Base-by-base conservation (phyloP, 2,113 vertebrate genomes). In the Sebastes schlegelii region DNA sequence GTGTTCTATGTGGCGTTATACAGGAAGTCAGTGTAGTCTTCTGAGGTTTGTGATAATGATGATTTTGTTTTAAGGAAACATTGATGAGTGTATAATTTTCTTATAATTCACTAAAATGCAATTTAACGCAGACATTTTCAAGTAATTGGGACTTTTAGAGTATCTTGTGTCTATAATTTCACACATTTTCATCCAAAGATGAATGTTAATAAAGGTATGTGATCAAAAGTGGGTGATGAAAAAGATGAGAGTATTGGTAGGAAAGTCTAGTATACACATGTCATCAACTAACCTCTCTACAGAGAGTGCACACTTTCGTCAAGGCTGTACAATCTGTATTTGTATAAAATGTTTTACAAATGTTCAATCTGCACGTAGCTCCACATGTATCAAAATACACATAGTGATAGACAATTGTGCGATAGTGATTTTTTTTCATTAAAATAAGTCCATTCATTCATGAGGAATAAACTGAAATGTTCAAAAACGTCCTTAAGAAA, bases 11-110 rank as follows among this genome's bases (percentile, higher is more conserved):
- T 46, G 34, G 12, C 13, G 1, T 55, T 46, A 8, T 9, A 4
- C 2, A 2, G n/a, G 5, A 76, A 23, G n/a, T 64, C 73, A 16
- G 26, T 19, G 21, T 4, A 23, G 12, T 48, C n/a, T 10, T 12
- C 8, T 55, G 14, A 52, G 55, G 21, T 16, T 21, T 14, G 52
- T 40, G 14, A n/a, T 17, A 4, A 26, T 46, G 49, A 64, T 48
- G 57, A 68, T 61, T 54, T 69, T 34, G 43, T 46, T 52, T 11
- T 11, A 45, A 69, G 48, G n/a, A 51, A 69, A 26, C n/a, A 57
- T 49, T 68, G 63, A 62, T 13, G 54, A 68, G 63, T 1, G 0
- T 21, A 2, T 60, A 34, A 67, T 74, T 17, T 7, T 52, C 4
- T 14, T 54, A 1, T 54, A 73, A 74, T 72, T 8, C 54, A 63